Base-by-base conservation (phyloP, 2,888 invertebrate genomes). In the Mellilla xanthometata region DNA sequence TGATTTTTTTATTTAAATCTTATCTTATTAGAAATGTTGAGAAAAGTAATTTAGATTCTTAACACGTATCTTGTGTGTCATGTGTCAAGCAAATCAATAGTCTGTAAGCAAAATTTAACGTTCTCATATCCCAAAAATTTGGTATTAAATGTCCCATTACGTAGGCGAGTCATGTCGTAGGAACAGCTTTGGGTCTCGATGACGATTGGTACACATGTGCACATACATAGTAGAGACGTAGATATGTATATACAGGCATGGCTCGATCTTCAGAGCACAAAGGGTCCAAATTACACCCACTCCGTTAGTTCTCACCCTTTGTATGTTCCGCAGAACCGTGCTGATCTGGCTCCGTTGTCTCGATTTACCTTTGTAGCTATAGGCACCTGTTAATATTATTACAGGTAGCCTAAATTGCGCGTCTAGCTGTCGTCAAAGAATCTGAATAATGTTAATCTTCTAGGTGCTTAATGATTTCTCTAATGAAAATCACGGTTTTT, bases 251-350 rank as follows among this genome's bases (percentile, higher is more conserved):
- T 7, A 44, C 47, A 54, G 51, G 53, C 38, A 40, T 34, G 38
- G 41, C 45, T 51, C 42, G 48, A 56, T 53, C 58, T 65, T 57
- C 49, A 55, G 35, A 61, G 58, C 67, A 76, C 74, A 81, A 79
- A 79, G 76, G 72, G 64, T 54, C 69, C 59, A 71, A 76, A 78
- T 80, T 75, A 76, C 68, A 66, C 60, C 60, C 62, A 70, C 68
- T 71, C 62, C 60, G 63, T 60, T 56, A 66, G 61, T 54, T 57
- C 65, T 57, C 55, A 45, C 54, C 63, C 71, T 76, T 75, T 76
- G 73, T 68, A 58, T 60, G 56, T 59, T 52, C 35, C 49, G 46
- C 52, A 57, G 62, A 62, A 68, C 65, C 67, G 62, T 68, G 64
- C 66, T 72, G 69, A 75, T 71, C 68, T 63, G 61, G 66, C 55